Percentiles rank a stretch among this genome's conserved stretches.
These are phyloP conservation scores for Melipona bicolor DNA, from an alignment of 2,888 invertebrate species.

Conservation along the genomic window DNA sequence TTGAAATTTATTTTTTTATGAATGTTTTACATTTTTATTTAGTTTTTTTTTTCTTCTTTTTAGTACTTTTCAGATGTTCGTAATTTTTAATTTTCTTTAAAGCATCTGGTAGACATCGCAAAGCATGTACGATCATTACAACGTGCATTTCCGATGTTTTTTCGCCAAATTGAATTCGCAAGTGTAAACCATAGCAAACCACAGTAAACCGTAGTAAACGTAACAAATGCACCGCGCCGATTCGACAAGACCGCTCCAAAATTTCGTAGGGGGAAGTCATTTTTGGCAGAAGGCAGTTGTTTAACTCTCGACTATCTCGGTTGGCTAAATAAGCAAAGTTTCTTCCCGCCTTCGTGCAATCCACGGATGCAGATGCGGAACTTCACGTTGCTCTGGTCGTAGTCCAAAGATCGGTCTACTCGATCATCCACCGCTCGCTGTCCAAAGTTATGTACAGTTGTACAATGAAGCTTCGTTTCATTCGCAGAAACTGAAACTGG, in stretches of 20 bases:
- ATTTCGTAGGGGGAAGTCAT: background rate
- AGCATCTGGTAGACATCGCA: background rate
- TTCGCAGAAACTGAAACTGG: too few relatives aligned
- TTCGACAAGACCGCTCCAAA: background rate
- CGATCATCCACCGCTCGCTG: too few relatives aligned
- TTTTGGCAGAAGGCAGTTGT: background rate
- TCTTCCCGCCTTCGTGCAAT: background rate
- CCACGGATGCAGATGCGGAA: background rate
- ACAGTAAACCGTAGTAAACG: too few relatives aligned
- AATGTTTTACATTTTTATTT: too few relatives aligned
- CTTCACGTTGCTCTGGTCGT: background rate
- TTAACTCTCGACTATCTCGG: conserved; percentile 1
- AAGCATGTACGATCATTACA: background rate
- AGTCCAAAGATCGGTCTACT: background rate
- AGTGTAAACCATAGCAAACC: background rate
- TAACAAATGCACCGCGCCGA: background rate
- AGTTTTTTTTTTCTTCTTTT: too few relatives aligned
- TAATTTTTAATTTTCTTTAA: background rate
- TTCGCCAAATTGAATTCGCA: background rate
- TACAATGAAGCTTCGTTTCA: too few relatives aligned
- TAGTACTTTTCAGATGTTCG: too few relatives aligned
- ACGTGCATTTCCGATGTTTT: background rate
- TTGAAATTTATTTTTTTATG: too few relatives aligned
- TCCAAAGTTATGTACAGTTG: too few relatives aligned
- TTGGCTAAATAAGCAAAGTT: conserved; percentile 16